Percentiles rank a stretch among this genome's conserved stretches.
Evolutionary conservation across 2,113 vertebrate species (phyloP).

Genomic region (Baryphthengus martii): DNA sequence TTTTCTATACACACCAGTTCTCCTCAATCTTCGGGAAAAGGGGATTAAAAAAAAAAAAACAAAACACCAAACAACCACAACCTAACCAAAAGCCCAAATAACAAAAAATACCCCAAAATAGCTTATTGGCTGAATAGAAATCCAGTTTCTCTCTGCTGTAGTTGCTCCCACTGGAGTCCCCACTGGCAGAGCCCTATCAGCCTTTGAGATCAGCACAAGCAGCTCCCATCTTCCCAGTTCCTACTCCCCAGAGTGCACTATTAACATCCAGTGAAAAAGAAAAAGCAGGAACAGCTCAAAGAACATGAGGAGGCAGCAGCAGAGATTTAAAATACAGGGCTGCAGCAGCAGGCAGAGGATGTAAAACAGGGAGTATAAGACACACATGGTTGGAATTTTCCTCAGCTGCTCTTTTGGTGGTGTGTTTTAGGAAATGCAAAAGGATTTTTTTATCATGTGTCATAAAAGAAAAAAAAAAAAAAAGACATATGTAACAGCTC

Average conservation of each 20-base stretch:
- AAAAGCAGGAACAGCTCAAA: not conserved
- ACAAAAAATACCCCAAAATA: rapidly evolving
- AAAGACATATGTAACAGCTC: not conserved
- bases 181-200: not conserved
- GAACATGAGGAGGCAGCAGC: not conserved
- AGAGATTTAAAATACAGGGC: not conserved
- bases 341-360: not conserved
- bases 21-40: not conserved
- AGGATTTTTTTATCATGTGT: no score
- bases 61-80: no score
- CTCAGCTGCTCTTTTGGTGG: not conserved
- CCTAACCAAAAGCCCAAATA: rapidly evolving
- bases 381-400: not conserved
- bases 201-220: not conserved
- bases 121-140: not conserved
- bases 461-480: no score
- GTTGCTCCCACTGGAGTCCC: rapidly evolving
- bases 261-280: not conserved
- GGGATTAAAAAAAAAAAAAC: not conserved
- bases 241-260: not conserved
- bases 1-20: not conserved
- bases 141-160: not conserved
- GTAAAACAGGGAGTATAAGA: rapidly evolving
- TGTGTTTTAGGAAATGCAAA: not conserved
- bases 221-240: not conserved